Evolutionary conservation across 2,888 invertebrate genomes (phyloP).

Genomic region (Meteorus colon): DNA sequence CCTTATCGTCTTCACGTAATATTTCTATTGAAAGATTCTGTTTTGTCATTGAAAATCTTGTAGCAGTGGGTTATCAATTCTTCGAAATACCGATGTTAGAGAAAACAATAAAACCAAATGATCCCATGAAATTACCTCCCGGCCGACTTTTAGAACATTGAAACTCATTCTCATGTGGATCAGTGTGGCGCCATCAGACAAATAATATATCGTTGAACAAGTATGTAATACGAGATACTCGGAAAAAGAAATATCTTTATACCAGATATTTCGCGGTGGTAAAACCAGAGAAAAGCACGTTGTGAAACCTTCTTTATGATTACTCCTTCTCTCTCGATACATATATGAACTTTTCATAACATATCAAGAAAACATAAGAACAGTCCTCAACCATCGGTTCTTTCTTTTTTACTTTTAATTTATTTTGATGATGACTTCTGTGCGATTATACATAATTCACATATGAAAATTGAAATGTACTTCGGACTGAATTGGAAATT

Average conservation of each 20-base stretch:
- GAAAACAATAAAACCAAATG: background rate
- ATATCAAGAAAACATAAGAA: too few species aligned
- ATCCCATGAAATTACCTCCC: background rate
- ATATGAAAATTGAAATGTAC: background rate
- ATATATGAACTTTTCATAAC: background rate
- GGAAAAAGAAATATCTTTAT: background rate
- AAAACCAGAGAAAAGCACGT: background rate
- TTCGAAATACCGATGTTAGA: background rate
- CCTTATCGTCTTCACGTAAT: too few species aligned
- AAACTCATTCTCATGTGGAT: background rate
- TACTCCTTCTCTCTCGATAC: background rate
- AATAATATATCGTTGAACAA: slow-evolving; percentile 29
- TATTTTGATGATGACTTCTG: too few species aligned
- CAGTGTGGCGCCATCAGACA: slow-evolving; percentile 16
- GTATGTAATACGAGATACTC: background rate
- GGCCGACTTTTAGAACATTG: background rate
- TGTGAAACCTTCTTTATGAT: background rate
- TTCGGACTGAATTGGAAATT: background rate
- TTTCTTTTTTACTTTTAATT: too few species aligned
- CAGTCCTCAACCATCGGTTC: too few species aligned
- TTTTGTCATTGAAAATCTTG: too few species aligned
- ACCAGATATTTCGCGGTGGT: background rate
- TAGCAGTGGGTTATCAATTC: too few species aligned
- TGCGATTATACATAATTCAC: background rate
- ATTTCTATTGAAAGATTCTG: too few species aligned